phyloP scores from a whole-genome alignment of 2,797 vertebrate genomes.

The Triplophysa yarkandensis region DNA sequence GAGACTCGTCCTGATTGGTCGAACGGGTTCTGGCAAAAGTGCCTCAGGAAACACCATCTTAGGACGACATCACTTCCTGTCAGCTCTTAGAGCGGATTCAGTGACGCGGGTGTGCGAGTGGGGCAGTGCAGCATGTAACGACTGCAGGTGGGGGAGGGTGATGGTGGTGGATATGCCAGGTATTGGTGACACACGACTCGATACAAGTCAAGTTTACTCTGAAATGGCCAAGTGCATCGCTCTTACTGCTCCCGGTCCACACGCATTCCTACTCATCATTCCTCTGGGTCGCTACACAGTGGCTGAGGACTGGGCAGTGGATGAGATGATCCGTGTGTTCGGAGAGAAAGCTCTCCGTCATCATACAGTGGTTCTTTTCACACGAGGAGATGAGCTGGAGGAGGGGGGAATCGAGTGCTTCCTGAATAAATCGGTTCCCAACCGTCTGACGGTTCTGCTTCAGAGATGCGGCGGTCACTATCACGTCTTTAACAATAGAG shows the following conservation, averaged over 20 bases:
- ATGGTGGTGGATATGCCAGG: slow-evolving; percentile 77
- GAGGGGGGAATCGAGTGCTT: slow-evolving; percentile 64
- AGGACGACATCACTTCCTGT: slow-evolving; percentile 69
- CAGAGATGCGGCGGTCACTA: slow-evolving; percentile 71
- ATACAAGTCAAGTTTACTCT: slow-evolving; percentile 59
- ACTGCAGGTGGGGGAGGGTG: slow-evolving; percentile 59
- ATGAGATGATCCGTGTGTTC: slow-evolving; percentile 68
- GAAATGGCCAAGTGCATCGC: slow-evolving; percentile 77
- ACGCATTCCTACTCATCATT: slow-evolving; percentile 79
- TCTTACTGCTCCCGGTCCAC: slow-evolving; percentile 75
- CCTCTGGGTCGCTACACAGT: slow-evolving; percentile 79
- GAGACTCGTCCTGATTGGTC: slow-evolving; percentile 76
- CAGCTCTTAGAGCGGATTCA: slow-evolving; percentile 69
- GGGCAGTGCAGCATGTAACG: slow-evolving; percentile 50
- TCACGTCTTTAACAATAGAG: slow-evolving; percentile 76
- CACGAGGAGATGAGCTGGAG: slow-evolving; percentile 73
- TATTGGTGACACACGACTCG: slow-evolving; percentile 74
- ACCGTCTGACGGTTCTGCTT: slow-evolving; percentile 66
- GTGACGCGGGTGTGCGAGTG: slow-evolving; percentile 72
- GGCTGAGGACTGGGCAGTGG: slow-evolving; percentile 63
- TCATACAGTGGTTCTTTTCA: slow-evolving; percentile 78
- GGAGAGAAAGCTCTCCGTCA: slow-evolving; percentile 66
- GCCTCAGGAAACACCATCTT: slow-evolving; percentile 80
- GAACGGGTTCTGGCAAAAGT: slow-evolving; percentile 77
- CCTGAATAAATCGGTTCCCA: slow-evolving; percentile 63